Conservation (phyloP, 2,797 vertebrate genomes). For the Eulemur albifrons region DNA sequence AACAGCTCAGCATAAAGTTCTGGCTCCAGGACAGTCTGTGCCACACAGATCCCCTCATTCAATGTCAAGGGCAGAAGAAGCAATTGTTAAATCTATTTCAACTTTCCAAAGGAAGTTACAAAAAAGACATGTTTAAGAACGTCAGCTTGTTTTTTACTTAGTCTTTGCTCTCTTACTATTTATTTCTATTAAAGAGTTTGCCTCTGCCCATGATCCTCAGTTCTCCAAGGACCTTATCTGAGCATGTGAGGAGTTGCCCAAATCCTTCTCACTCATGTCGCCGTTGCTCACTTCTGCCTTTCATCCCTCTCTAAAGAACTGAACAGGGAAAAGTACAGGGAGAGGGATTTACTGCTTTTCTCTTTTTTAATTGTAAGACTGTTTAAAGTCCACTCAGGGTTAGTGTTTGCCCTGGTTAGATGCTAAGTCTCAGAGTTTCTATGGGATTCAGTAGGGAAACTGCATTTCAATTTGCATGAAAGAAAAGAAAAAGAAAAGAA, state of each 20-base stretch:
- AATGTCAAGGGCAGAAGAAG: constrained; percentile 1
- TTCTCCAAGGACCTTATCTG: neutral
- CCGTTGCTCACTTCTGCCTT: neutral
- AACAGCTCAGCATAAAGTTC: neutral
- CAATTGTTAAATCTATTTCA: neutral
- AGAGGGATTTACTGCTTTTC: neutral
- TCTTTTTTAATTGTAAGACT: neutral
- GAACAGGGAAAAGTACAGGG: neutral
- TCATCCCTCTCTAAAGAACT: neutral
- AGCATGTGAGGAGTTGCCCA: neutral
- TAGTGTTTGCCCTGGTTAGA: neutral
- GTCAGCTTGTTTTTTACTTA: constrained; percentile 2
- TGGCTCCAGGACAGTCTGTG: neutral
- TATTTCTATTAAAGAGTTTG: neutral
- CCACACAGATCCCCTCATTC: neutral
- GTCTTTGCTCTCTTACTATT: constrained; percentile 15
- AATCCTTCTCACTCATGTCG: neutral
- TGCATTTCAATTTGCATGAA: neutral
- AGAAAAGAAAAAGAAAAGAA: neutral
- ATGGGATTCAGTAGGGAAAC: constrained; percentile 45
- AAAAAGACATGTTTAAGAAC: neutral
- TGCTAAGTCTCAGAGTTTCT: constrained; percentile 24
- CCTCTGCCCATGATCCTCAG: neutral
- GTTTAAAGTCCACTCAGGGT: constrained; percentile 24
- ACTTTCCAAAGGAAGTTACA: constrained; percentile 18